phyloP scores from a whole-genome alignment of 2,888 invertebrate genomes.

The Formica aserva region DNA sequence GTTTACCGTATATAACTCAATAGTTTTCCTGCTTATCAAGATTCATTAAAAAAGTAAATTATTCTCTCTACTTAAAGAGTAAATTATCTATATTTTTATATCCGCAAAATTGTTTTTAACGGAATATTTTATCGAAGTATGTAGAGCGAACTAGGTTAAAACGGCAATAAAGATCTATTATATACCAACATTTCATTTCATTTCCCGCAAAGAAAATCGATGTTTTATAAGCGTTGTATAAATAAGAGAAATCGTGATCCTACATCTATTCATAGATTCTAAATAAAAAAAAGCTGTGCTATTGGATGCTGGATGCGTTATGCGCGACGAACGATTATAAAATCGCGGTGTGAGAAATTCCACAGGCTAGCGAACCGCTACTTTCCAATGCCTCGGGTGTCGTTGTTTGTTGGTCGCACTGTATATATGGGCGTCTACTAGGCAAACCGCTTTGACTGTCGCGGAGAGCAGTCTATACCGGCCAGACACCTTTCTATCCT shows the following conservation, averaged over 20 bases:
- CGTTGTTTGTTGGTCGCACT: slow-evolving; percentile 34
- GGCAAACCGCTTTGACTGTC: slow-evolving; percentile 60
- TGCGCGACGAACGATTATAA: neutral
- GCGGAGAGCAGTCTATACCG: slow-evolving; percentile 64
- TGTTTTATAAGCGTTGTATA: neutral
- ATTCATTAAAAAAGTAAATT: slow-evolving; percentile 1
- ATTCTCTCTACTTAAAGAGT: neutral
- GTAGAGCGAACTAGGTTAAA: neutral
- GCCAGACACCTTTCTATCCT: slow-evolving; percentile 79
- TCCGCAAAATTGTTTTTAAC: neutral
- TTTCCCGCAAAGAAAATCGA: neutral
- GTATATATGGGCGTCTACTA: slow-evolving; percentile 46
- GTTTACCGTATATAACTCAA: slow-evolving; percentile 9
- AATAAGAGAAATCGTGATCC: neutral
- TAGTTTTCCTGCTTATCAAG: neutral
- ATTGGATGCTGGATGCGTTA: neutral
- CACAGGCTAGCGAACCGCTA: neutral
- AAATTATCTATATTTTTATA: neutral
- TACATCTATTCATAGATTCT: neutral
- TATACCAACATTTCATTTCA: neutral
- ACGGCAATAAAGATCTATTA: neutral
- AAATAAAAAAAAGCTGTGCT: neutral
- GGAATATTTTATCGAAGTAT: neutral
- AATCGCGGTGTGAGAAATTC: slow-evolving; percentile 12
- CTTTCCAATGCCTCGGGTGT: slow-evolving; percentile 43